Base-by-base conservation (phyloP, 2,888 invertebrate genomes). In the Heliconius hortense region DNA sequence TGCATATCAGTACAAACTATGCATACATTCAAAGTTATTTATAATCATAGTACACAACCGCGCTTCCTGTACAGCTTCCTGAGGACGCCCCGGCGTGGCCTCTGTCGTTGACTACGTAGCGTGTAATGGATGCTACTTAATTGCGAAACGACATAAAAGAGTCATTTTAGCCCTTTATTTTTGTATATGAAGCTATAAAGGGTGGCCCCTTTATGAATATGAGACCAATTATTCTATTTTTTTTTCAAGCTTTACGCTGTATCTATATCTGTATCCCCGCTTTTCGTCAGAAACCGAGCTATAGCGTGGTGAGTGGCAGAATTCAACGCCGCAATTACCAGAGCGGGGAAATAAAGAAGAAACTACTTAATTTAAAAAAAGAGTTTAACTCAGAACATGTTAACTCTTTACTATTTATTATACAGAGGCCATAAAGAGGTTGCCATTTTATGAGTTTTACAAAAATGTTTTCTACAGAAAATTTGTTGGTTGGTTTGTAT, bases 11-110 rank as follows among this genome's bases (percentile, higher is more conserved):
- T 15, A 69, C 21, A 69, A 56, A 69, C 69, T 69, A 69, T 39
- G n/a, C 11, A 31, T 35, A n/a, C 26, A 43, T 21, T 15, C 31
- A n/a, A 56, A 69, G 15, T 35, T 69, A 69, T 69, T 69, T 69
- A 69, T 69, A 69, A 53, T 69, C 69, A 56, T 35, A 0, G 35
- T 56, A 35, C 15, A 69, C 24, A 35, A 15, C 31, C 28, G 7
- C 5, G n/a, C 75, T 75, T 77, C 73, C 75, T 73, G 48, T 56
- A 53, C 28, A 48, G 53, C 71, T 78, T 78, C 78, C 78, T 78
- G 77, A 72, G 71, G 71, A 77, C 73, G 77, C 59, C 35, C 64
- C 71, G 72, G 69, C 71, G 21, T 68, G 28, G 67, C 71, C 71
- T 73, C 76, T 72, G 73, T 68, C 73, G 60, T 66, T 72, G 75